Base-by-base conservation (phyloP, 2,113 vertebrate species). In the Pelmatolapia mariae region DNA sequence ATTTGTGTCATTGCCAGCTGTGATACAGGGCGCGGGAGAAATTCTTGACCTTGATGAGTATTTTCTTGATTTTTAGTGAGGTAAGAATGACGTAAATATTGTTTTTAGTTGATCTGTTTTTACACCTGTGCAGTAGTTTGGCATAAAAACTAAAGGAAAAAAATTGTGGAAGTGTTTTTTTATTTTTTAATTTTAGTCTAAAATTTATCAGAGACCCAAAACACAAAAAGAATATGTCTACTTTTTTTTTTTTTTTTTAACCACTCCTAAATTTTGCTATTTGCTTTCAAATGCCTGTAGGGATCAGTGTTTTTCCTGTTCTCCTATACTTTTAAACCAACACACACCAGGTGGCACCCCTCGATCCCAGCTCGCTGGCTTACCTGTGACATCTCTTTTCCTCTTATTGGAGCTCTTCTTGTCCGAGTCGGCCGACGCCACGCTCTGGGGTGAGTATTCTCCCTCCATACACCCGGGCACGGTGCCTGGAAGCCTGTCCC, bases 381-480 rank as follows among this genome's bases (percentile, higher is more conserved):
- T 97, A 99, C 98, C 98, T 98, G 98, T 91, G n/a, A 90, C 93
- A 40, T 98, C 98, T 93, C 97, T 97, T 96, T 96, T 99, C 86
- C 97, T 94, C 90, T 96, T 95, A 16, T 31, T 96, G 93, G 94
- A 86, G 11, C 96, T 86, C 93, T 97, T 99, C 94, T 97, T 98
- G 95, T 98, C 98, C 0, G 92, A 94, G 78, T 97, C 97, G 4
- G 95, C 90, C 0, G 96, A 90, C 2, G 93, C 90, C 66, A 95
- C 96, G 85, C 94, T 96, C 26, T 97, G 95, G 1, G 95, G 94
- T 12, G 97, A 96, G n/a, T 95, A 97, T 3, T 97, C 98, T 92
- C 96, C 97, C 0, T 96, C 96, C 19, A 94, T 91, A 31, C 94
- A 95, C 76, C 90, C 94, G 0, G 94, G 63, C 84, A 91, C 88